phyloP scores from a whole-genome alignment of 64 coral and sea anemone genomes.

The Dendrophyllia cribrosa region DNA sequence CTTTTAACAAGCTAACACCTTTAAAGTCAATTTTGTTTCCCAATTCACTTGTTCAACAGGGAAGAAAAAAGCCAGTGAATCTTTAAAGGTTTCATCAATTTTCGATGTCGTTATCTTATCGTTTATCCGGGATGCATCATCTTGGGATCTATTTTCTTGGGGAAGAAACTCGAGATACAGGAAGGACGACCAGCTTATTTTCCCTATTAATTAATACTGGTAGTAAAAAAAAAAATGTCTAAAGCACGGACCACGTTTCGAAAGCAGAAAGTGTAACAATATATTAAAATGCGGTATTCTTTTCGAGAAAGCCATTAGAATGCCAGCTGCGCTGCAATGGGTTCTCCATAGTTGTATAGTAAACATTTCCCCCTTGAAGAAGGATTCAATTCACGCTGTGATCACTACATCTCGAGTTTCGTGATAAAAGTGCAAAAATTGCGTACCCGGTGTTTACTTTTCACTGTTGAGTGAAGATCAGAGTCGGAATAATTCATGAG shows the following conservation, averaged over 20 bases:
- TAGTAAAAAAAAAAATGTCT: not conserved
- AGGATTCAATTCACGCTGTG: not conserved
- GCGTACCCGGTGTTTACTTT: constrained; percentile 29
- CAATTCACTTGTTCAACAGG: not conserved
- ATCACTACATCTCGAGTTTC: constrained; percentile 17
- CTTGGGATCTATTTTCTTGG: not conserved
- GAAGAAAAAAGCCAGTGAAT: not conserved
- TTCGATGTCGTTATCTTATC: not conserved
- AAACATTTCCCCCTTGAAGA: constrained; percentile 26
- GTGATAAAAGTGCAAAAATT: constrained; percentile 37
- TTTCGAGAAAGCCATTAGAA: constrained; percentile 2
- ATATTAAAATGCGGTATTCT: not conserved
- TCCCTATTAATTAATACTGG: constrained; percentile 34
- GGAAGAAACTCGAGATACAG: not conserved
- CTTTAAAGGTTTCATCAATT: not conserved
- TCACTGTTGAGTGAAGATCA: constrained; percentile 21
- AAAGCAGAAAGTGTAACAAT: constrained; percentile 43
- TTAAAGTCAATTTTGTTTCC: not conserved
- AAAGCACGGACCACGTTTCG: constrained; percentile 6
- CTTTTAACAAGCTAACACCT: constrained; percentile 10
- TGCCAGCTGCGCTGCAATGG: constrained; percentile 1
- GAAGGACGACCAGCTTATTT: constrained; percentile 23
- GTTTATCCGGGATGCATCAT: not conserved
- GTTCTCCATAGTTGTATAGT: not conserved
- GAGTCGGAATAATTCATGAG: constrained; percentile 59